These are phyloP conservation scores for Eulithis testata DNA, from an alignment of 2,888 invertebrate genomes.

Conservation along the genomic window DNA sequence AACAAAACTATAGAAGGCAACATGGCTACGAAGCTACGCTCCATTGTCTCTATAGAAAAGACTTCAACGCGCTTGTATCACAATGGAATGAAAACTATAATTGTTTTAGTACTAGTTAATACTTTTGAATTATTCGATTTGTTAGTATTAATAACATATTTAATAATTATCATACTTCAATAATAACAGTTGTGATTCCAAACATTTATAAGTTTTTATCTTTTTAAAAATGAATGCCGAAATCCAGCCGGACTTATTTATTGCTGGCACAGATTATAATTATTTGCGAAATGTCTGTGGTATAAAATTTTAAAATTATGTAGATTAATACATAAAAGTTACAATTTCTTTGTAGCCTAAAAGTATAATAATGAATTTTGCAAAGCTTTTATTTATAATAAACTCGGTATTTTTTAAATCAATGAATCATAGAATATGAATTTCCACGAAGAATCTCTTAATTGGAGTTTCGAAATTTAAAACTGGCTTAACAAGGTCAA, in stretches of 20 bases:
- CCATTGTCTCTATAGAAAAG: slow-evolving; percentile 29
- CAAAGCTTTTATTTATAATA: neutral
- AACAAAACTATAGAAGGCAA: no score
- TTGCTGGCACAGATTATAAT: no score
- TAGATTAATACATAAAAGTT: neutral
- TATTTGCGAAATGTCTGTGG: neutral
- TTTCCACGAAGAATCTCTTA: slow-evolving; percentile 22
- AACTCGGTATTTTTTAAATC: slow-evolving; percentile 2
- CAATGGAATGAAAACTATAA: neutral
- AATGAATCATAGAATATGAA: slow-evolving; percentile 3
- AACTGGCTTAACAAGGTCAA: slow-evolving; percentile 29
- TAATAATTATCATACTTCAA: no score
- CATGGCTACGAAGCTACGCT: slow-evolving; percentile 3
- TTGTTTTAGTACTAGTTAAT: neutral
- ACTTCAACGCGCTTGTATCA: slow-evolving; percentile 35
- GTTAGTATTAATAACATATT: no score
- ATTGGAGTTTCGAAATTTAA: slow-evolving; percentile 12
- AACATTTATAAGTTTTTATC: no score
- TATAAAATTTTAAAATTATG: neutral
- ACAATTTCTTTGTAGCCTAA: neutral
- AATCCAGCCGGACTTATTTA: no score
- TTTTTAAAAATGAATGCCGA: no score
- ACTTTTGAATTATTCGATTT: no score
- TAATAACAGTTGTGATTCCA: no score
- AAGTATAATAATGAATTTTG: neutral